phyloP scores from a whole-genome alignment of 1,140 invertebrate species.

The Reticulitermes speratus region DNA sequence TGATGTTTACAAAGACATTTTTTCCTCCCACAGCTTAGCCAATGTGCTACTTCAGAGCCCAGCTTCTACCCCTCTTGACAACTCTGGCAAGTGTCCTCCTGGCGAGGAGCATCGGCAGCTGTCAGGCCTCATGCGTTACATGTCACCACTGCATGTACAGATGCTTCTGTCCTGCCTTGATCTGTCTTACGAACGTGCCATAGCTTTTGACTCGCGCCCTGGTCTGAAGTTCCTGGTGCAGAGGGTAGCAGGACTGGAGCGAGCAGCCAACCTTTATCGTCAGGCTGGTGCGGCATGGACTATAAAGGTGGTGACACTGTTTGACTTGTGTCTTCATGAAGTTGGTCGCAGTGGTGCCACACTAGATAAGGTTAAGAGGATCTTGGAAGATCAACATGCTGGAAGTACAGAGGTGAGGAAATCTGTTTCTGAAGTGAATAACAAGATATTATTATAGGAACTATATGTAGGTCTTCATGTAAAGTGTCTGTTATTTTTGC shows the following conservation, averaged over 20 bases:
- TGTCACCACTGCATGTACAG: slow-evolving; percentile 57
- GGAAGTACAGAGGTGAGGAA: not conserved
- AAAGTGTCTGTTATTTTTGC: too few species aligned
- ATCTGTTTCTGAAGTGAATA: not conserved
- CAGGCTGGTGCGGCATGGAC: slow-evolving; percentile 91
- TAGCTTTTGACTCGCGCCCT: slow-evolving; percentile 84
- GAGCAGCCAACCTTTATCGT: slow-evolving; percentile 88
- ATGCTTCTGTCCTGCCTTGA: slow-evolving; percentile 76
- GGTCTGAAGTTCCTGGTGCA: slow-evolving; percentile 91
- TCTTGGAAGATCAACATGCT: slow-evolving; percentile 56
- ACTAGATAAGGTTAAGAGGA: slow-evolving; percentile 62
- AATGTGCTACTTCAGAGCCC: slow-evolving; percentile 46
- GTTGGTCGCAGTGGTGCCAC: slow-evolving; percentile 59
- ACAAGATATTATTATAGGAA: too few species aligned
- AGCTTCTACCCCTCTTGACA: slow-evolving; percentile 36
- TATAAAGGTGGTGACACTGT: slow-evolving; percentile 81
- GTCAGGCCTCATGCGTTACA: slow-evolving; percentile 49
- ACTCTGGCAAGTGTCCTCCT: slow-evolving; percentile 20
- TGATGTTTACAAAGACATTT: not conserved
- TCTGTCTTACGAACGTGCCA: slow-evolving; percentile 73
- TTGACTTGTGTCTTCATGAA: slow-evolving; percentile 73
- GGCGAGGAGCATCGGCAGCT: slow-evolving; percentile 33
- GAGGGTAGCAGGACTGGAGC: slow-evolving; percentile 84
- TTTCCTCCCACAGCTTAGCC: slow-evolving; percentile 45
- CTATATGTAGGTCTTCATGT: too few species aligned